Base-by-base conservation (phyloP, 2,113 vertebrate species). In the Rostratula benghalensis region DNA sequence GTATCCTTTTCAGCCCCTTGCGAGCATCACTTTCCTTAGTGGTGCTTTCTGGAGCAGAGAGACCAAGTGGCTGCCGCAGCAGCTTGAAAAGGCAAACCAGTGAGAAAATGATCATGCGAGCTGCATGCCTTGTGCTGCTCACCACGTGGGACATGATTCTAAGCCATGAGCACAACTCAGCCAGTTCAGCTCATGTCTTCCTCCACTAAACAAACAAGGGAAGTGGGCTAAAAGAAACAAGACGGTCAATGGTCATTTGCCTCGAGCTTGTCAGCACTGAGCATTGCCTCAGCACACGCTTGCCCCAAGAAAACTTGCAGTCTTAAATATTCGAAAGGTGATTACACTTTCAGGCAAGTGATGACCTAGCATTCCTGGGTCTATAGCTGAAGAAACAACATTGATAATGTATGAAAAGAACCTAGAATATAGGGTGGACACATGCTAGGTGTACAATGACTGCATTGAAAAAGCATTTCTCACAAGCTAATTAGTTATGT, bases 141-240 rank as follows among this genome's bases (percentile, higher is more conserved):
- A 3, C 16, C n/a, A 2, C 0, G 0, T 3, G 37, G 45, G 37
- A 13, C n/a, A n/a, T 21, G 59, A 21, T 10, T 17, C 46, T 24
- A 43, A 59, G 45, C 2, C 41, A 16, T 0, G 2, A 50, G 41
- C 59, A n/a, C 56, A 81, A 48, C 37, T 35, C 24, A 28, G 50
- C 11, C 41, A 23, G 5, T 13, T 39, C 22, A 30, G 19, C 27
- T 89, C 21, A 16, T 2, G 4, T 15, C 57, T 65, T 59, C 31
- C 57, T 76, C 11, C 69, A 64, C 17, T 18, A 12, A 41, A 10
- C 11, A 24, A 39, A 53, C 11, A 25, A 41, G n/a, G 15, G 4
- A 45, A 51, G 4, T 1, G 15, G 61, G 39, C n/a, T 79, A 41
- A 56, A 73, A 77, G 45, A 30, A 65, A 2, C 35, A 3, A 23